phyloP scores from a whole-genome alignment of 2,888 invertebrate genomes.

The Tetropium fuscum region DNA sequence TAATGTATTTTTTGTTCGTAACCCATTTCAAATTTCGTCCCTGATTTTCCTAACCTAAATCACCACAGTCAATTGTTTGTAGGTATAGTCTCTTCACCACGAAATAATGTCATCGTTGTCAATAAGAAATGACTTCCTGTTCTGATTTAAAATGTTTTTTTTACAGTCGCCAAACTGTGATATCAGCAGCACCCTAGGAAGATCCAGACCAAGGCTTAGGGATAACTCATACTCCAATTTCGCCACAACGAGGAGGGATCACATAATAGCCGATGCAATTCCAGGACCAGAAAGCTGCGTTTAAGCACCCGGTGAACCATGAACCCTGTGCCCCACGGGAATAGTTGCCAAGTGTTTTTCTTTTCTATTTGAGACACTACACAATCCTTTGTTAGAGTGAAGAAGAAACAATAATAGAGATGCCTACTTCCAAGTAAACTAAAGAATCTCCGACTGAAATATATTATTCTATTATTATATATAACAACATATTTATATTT shows the following conservation, averaged over 20 bases:
- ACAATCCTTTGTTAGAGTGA: slow-evolving; percentile 8
- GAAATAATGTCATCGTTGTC: no score
- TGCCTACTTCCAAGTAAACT: slow-evolving; percentile 4
- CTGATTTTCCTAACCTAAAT: no score
- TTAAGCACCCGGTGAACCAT: slow-evolving; percentile 64
- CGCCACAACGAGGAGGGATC: slow-evolving; percentile 76
- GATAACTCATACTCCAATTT: slow-evolving; percentile 69
- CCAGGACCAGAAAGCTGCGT: slow-evolving; percentile 93
- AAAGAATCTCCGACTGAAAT: slow-evolving; percentile 20
- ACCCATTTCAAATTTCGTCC: no score
- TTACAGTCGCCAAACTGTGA: slow-evolving; percentile 47
- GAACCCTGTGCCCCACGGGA: slow-evolving; percentile 16
- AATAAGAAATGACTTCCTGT: no score
- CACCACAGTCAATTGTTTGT: no score
- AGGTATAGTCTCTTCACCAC: no score
- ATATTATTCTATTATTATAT: slow-evolving; percentile 17
- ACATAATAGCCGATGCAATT: slow-evolving; percentile 85
- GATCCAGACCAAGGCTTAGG: slow-evolving; percentile 58
- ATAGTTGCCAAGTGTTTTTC: slow-evolving; percentile 18
- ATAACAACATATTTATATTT: no score
- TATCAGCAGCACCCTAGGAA: slow-evolving; percentile 55
- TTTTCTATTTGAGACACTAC: slow-evolving; percentile 11
- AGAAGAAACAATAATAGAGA: neutral
- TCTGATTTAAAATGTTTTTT: no score
- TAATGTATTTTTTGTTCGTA: no score